Conservation (phyloP, 2,113 vertebrate genomes). For the Triplophysa tibetana region DNA sequence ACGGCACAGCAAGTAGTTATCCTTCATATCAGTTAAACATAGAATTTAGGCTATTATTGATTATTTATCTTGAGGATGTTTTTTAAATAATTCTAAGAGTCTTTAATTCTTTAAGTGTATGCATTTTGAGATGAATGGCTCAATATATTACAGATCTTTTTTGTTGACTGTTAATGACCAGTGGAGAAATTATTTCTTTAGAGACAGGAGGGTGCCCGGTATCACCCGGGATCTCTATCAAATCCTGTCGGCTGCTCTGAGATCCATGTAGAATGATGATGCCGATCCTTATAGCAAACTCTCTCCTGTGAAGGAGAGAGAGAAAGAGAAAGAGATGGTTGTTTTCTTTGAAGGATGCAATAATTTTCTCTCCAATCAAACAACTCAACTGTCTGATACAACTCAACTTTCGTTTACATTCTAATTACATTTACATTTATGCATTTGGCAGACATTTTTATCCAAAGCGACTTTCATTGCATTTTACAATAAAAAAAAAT, state of each 20-base stretch:
- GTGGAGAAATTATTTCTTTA: background rate
- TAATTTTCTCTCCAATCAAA: too few species aligned
- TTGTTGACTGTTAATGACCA: background rate
- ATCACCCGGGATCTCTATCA: slow-evolving; percentile 10
- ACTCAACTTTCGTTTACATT: too few species aligned
- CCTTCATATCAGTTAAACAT: background rate
- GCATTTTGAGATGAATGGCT: background rate
- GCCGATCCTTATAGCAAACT: background rate
- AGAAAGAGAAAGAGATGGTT: background rate
- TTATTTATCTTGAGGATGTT: background rate
- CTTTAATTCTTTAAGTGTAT: background rate
- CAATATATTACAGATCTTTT: background rate
- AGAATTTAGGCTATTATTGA: background rate
- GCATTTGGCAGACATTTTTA: too few species aligned
- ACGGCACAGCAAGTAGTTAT: slow-evolving; percentile 24
- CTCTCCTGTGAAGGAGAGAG: background rate
- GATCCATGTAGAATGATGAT: slow-evolving; percentile 16
- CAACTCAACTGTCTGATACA: too few species aligned
- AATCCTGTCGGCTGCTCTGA: slow-evolving; percentile 5
- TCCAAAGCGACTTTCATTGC: too few species aligned
- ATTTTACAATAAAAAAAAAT: too few species aligned
- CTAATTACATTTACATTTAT: too few species aligned
- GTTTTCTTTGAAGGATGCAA: background rate
- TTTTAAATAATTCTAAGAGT: background rate
- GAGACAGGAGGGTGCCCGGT: slow-evolving; percentile 11